These are phyloP conservation scores for Lepus townsendii DNA, from an alignment of 2,797 vertebrate species.

Conservation along the genomic window DNA sequence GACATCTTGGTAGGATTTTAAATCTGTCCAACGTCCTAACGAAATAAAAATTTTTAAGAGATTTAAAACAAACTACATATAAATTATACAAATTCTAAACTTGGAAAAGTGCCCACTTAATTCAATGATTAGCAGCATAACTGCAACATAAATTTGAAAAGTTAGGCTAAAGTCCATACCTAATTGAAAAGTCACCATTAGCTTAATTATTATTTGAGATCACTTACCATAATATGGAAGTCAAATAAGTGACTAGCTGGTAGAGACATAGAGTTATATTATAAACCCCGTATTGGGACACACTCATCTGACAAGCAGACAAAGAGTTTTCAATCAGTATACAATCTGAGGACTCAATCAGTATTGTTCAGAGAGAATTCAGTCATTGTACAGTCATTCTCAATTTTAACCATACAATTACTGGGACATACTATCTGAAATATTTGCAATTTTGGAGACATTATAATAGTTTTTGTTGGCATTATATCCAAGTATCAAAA, in stretches of 20 bases:
- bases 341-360: not conserved
- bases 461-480: not conserved
- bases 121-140: slow-evolving; percentile 33
- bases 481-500: not conserved
- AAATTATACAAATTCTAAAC: slow-evolving; percentile 38
- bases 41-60: not conserved
- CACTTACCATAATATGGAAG: not conserved
- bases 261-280: not conserved
- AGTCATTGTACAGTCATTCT: not conserved
- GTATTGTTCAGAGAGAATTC: not conserved
- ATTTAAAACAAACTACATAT: not conserved
- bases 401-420: slow-evolving; percentile 14
- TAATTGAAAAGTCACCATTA: not conserved
- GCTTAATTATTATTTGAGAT: not conserved
- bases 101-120: not conserved
- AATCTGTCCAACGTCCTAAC: not conserved
- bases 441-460: not conserved
- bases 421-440: not conserved
- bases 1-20: slow-evolving; percentile 30
- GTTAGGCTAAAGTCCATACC: not conserved
- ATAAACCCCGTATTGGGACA: not conserved
- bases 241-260: not conserved
- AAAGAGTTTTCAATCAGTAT: not conserved
- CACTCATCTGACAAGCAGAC: slow-evolving; percentile 13
- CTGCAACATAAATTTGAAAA: not conserved